Conservation (phyloP, 2,113 vertebrate genomes). For the Pelecanoides urinatrix region DNA sequence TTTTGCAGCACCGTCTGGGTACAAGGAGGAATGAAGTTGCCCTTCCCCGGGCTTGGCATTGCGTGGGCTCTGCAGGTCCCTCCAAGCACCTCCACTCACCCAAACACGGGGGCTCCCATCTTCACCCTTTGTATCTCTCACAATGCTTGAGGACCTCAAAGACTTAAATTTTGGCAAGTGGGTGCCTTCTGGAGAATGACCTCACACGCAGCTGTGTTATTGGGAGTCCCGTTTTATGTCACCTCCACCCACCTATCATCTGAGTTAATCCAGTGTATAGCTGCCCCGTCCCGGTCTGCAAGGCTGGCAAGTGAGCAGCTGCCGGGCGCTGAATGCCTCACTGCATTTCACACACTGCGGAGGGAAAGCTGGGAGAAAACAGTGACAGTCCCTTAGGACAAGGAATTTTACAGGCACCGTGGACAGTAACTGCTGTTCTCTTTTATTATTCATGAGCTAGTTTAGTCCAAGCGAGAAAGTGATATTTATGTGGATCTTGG, state of each 20-base stretch:
- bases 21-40: not conserved
- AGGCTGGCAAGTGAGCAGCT: not conserved
- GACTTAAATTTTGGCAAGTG: not conserved
- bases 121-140: not conserved
- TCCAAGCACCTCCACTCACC: not conserved
- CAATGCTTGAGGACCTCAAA: not conserved
- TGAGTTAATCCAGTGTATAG: not conserved
- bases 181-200: not conserved
- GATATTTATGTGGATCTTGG: not conserved
- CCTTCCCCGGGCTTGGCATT: not conserved
- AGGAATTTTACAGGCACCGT: not conserved
- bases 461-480: not conserved
- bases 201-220: not conserved
- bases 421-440: not conserved
- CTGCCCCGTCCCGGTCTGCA: not conserved
- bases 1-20: not conserved
- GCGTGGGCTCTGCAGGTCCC: not conserved
- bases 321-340: not conserved
- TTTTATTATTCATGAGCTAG: conserved; percentile 9
- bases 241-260: not conserved
- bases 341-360: not conserved
- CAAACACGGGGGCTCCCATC: not conserved
- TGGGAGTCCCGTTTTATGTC: not conserved
- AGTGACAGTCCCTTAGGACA: not conserved
- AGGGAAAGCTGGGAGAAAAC: not conserved